Evolutionary conservation across 2,113 vertebrate genomes (phyloP).

Genomic region (Centrocercus urophasianus): DNA sequence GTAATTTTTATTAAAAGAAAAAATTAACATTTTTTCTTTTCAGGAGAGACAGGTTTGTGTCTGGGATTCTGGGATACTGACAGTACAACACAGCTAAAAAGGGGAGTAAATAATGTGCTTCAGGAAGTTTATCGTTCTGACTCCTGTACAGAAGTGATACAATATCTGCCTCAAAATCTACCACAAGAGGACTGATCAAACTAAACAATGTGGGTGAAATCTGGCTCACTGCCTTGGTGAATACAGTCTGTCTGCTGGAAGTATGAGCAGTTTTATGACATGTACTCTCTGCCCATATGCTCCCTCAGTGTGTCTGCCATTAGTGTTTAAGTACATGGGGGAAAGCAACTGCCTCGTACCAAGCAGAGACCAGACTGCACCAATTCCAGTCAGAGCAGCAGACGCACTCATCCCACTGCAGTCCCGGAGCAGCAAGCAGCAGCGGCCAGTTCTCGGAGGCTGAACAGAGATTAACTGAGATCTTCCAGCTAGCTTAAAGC

Average conservation of each 20-base stretch:
- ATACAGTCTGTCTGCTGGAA: background rate
- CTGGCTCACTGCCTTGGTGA: background rate
- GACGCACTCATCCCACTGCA: rapidly evolving
- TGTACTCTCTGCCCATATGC: constrained; percentile 7
- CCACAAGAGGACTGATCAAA: background rate
- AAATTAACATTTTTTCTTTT: background rate
- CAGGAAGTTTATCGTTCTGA: background rate
- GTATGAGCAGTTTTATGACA: constrained; percentile 40
- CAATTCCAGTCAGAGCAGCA: background rate
- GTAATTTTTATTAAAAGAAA: background rate
- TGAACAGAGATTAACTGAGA: background rate
- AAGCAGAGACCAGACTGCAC: background rate
- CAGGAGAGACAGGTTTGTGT: background rate
- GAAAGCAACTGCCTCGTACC: background rate
- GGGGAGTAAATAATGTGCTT: background rate
- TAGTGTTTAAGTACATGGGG: constrained; percentile 12
- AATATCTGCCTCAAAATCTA: background rate
- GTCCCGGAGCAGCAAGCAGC: background rate
- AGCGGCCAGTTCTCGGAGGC: rapidly evolving
- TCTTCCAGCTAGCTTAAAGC: background rate
- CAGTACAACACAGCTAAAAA: background rate
- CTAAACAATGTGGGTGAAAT: background rate
- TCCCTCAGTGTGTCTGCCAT: background rate
- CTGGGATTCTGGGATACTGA: background rate
- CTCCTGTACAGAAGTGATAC: background rate